Evolutionary conservation across 2,797 vertebrate genomes (phyloP).

Genomic region (Scarus forsteni): DNA sequence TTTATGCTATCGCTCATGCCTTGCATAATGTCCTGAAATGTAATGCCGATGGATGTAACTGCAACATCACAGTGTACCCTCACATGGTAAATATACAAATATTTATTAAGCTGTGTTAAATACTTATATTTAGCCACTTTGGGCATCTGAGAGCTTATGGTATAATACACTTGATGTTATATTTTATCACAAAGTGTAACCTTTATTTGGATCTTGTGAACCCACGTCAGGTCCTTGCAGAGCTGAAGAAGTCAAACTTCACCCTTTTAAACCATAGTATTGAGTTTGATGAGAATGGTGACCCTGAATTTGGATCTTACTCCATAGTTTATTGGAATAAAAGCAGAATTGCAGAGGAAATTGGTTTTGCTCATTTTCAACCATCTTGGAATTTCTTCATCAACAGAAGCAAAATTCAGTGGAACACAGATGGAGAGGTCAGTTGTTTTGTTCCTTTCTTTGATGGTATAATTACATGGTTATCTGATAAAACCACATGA

Average conservation of each 20-base stretch:
- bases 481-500: no score
- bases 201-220: neutral
- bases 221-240: conserved; percentile 81
- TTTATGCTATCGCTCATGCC: conserved; percentile 85
- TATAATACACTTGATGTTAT: no score
- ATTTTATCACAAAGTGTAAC: no score
- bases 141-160: no score
- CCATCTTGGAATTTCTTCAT: neutral
- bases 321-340: conserved; percentile 83
- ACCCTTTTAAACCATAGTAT: conserved; percentile 76
- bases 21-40: conserved; percentile 86
- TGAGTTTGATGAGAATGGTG: conserved; percentile 81
- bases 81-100: conserved; percentile 83
- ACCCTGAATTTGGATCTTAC: conserved; percentile 70
- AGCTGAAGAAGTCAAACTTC: conserved; percentile 87
- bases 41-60: conserved; percentile 67
- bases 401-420: conserved; percentile 64
- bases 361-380: conserved; percentile 9
- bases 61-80: conserved; percentile 73
- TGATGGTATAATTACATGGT: no score
- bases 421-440: conserved; percentile 74
- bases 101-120: neutral
- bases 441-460: conserved; percentile 8
- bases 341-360: conserved; percentile 18
- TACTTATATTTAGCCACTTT: no score